These are phyloP conservation scores for Chrosomus eos DNA, from an alignment of 2,797 vertebrate genomes.

Conservation along the genomic window DNA sequence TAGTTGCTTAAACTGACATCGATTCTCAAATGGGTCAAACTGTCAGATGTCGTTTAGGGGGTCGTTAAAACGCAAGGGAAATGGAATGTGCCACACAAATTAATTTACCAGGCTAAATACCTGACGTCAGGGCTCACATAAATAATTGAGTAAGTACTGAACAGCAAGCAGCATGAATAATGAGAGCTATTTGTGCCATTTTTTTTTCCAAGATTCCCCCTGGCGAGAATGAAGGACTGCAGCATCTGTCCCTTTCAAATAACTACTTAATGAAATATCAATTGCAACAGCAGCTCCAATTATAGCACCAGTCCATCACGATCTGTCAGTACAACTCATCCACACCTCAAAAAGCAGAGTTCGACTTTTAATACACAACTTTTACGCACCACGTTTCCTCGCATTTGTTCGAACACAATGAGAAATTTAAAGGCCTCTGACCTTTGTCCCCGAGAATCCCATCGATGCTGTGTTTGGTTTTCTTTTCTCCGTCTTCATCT, in stretches of 20 bases:
- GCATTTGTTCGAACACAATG: slow-evolving; percentile 1
- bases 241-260: slow-evolving; percentile 46
- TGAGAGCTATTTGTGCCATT: slow-evolving; percentile 62
- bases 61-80: slow-evolving; percentile 83
- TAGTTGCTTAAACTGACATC: slow-evolving; percentile 81
- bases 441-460: slow-evolving; percentile 99
- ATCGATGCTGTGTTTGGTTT: slow-evolving; percentile 98
- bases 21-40: slow-evolving; percentile 88
- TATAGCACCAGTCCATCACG: slow-evolving; percentile 31
- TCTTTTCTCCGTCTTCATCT: slow-evolving; percentile 97
- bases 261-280: slow-evolving; percentile 28
- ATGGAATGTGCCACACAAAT: slow-evolving; percentile 90
- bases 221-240: slow-evolving; percentile 42
- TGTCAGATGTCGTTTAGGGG: slow-evolving; percentile 90
- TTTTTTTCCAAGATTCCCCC: slow-evolving; percentile 69
- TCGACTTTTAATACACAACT: neutral
- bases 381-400: neutral
- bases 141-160: slow-evolving; percentile 85
- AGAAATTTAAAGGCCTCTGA: slow-evolving; percentile 65
- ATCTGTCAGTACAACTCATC: neutral
- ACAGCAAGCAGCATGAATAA: slow-evolving; percentile 73
- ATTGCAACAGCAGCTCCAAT: slow-evolving; percentile 41
- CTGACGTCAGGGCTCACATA: slow-evolving; percentile 79
- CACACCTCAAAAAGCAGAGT: neutral
- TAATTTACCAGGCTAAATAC: slow-evolving; percentile 85